Base-by-base conservation (phyloP, 2,113 vertebrate genomes). In the Rhinoptilus africanus region DNA sequence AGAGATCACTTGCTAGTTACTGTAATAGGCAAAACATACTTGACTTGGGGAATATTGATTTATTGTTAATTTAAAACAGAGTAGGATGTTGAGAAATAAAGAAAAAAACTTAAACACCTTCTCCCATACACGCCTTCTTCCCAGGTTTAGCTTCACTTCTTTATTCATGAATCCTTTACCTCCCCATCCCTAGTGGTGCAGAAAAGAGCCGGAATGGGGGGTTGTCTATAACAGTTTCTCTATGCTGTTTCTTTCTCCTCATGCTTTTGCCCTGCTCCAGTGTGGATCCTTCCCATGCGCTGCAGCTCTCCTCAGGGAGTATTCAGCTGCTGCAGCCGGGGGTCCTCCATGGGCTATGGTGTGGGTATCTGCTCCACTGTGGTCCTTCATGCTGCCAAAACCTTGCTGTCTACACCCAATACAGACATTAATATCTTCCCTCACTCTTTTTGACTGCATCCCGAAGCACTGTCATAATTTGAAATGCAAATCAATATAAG, bases 201-300 rank as follows among this genome's bases (percentile, higher is more conserved):
- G 27, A 17, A 26, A 5, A 45, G 30, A 23, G 0, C 0, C 9
- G 26, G 24, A 53, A 17, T 2, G 3, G 4, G 3, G 1, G 1
- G 0, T 4, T 45, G 34, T 62, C 24, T 5, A 1, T 59, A 63
- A 35, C 18, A 48, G 12, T 13, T 88, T 88, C 15, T 43, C 39
- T 85, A 12, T 75, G 6, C 17, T 78, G 4, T 78, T 78, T 43
- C 22, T 77, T 78, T 18, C 7, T 66, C 15, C 18, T 59, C 51
- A 34, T 3, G 13, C 2, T 22, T 77, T 51, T 64, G 2, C 9
- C 18, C 6, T 74, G 8, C 17, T 74, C 26, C n/a, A 60, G 4
- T 1, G 8, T 16, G 39, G 6, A 14, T 68, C 28, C 59, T 7
- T 59, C 51, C 21, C 4, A 34, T 9, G 41, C 41, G 10, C 22